Evolutionary conservation across 2,888 invertebrate species (phyloP), one percentile per base, ranked within the genome.

Genomic region (Drosophila paranaensis): DNA sequence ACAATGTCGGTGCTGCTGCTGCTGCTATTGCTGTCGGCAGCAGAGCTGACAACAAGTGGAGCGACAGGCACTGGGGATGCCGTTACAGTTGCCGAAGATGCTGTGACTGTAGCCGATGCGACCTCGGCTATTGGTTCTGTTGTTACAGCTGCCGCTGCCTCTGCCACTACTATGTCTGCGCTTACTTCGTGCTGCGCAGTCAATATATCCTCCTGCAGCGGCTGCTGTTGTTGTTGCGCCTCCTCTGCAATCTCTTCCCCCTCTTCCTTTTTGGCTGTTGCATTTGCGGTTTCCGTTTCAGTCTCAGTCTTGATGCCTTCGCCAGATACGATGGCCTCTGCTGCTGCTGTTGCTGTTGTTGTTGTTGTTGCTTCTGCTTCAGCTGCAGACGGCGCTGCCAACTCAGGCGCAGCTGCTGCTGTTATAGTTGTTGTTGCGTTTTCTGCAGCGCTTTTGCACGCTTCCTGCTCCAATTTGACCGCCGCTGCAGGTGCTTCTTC

Each of bases 1-100:
- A 42, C 60, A 56, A 42, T 51, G 48, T 54, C 54, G 27, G 25
- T 56, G 66, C 33, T 60, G 57, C 35, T 75, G 65, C 35, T 71
- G 70, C 57, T 56, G 71, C 30, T 16, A 40, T 40, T 39, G 70
- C 63, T 69, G 25, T 33, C 57, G 35, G n/a, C 40, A 66, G 73
- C 74, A 77, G 83, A 75, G 58, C 70, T 70, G 73, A 80, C 89
- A 87, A 89, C 89, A 85, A 85, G 81, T 86, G 88, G 80, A 82
- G 79, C 75, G 55, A 53, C 67, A 48, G 43, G 42, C 56, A 35
- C 33, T 68, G 66, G 67, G 61, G 63, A 68, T 69, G 69, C 66
- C 63, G 73, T 53, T 60, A 53, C 39, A 57, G 67, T 50, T 57
- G 54, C 42, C 53, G 35, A 60, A 55, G 68, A 58, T 57, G 53